Percentiles rank a stretch among this genome's conserved stretches.
phyloP scores from a whole-genome alignment of 1,140 invertebrate genomes.

The Trachymyrmex cornetzi region DNA sequence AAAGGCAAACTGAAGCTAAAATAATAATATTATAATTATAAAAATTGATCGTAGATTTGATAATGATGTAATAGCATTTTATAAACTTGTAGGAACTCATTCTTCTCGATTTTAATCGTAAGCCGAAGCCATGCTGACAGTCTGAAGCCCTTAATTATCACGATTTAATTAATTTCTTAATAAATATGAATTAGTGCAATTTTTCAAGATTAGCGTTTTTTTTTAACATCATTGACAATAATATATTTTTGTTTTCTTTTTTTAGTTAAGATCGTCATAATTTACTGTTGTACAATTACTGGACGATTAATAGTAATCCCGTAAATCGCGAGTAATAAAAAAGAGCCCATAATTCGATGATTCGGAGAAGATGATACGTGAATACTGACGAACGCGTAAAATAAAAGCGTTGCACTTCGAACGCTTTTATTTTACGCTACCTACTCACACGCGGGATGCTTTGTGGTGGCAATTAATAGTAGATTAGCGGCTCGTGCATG shows the following conservation, averaged over 20 bases:
- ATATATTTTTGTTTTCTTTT: conserved; percentile 1
- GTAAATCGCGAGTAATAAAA: conserved; percentile 15
- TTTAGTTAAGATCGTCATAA: not conserved
- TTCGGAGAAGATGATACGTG: not conserved
- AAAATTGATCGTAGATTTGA: no score
- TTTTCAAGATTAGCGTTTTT: not conserved
- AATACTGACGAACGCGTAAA: conserved; percentile 28
- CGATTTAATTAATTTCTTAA: not conserved
- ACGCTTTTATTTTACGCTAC: conserved; percentile 9
- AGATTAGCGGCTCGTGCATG: conserved; percentile 81
- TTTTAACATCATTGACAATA: not conserved
- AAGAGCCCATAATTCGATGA: conserved; percentile 19
- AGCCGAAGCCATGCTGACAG: not conserved
- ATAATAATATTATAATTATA: no score
- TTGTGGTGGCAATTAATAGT: conserved; percentile 86
- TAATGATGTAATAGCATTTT: no score
- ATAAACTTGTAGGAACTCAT: no score
- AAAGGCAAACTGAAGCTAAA: no score
- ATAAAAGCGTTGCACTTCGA: conserved; percentile 76
- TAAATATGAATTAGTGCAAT: not conserved
- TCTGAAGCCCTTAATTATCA: not conserved
- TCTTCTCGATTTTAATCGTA: not conserved
- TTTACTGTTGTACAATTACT: not conserved
- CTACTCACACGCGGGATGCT: conserved; percentile 79
- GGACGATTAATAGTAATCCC: conserved; percentile 8